Evolutionary conservation across 64 coral and sea anemone species (phyloP).

Genomic region (Montipora capricornis): DNA sequence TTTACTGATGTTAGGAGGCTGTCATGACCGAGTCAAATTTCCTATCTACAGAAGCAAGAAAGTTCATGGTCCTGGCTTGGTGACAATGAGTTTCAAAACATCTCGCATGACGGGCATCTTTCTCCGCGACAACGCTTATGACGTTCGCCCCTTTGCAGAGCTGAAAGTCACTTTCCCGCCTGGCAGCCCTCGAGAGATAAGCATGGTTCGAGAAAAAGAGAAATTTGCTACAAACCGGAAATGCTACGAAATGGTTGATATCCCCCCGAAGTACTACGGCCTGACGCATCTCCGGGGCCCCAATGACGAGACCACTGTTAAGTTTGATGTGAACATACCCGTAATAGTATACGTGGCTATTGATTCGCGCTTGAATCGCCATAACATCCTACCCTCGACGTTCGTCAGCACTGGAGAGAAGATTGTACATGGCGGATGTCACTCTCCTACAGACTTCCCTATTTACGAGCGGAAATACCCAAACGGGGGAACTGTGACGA

Average conservation of each 20-base stretch:
- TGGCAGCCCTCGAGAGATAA: constrained; percentile 48
- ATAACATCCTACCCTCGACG: neutral
- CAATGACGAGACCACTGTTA: constrained; percentile 39
- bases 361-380: constrained; percentile 26
- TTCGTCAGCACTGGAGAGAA: constrained; percentile 61
- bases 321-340: constrained; percentile 52
- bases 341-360: constrained; percentile 48
- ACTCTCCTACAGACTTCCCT: constrained; percentile 41
- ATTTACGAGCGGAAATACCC: constrained; percentile 37
- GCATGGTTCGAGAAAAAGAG: constrained; percentile 84
- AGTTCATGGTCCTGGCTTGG: constrained; percentile 66
- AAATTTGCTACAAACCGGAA: constrained; percentile 86
- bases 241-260: constrained; percentile 79
- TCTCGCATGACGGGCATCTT: constrained; percentile 86
- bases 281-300: constrained; percentile 70
- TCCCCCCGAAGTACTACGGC: constrained; percentile 86
- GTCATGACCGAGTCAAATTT: constrained; percentile 36
- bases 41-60: constrained; percentile 78
- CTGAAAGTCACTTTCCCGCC: constrained; percentile 61
- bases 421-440: constrained; percentile 32
- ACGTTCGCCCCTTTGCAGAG: constrained; percentile 71
- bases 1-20: too few relatives aligned
- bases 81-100: constrained; percentile 40
- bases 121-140: constrained; percentile 64
- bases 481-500: constrained; percentile 17